Conservation (phyloP, 1,140 invertebrate genomes). For the Schlechtendalia chinensis region DNA sequence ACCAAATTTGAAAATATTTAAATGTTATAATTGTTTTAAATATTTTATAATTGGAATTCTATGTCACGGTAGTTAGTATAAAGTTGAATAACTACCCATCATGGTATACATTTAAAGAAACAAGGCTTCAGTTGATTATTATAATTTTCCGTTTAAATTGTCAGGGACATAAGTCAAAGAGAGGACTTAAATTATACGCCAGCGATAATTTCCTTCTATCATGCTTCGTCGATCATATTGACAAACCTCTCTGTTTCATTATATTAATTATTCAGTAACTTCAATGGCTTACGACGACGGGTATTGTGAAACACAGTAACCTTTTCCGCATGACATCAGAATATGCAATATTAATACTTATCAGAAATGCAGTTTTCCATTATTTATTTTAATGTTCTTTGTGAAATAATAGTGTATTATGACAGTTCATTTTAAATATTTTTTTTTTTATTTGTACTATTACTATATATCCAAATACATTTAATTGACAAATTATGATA, state of each 20-base stretch:
- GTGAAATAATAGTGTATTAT: too few species aligned
- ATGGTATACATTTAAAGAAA: not conserved
- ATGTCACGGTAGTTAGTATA: not conserved
- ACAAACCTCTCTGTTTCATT: conserved; percentile 33
- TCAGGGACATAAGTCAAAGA: not conserved
- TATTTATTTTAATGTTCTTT: not conserved
- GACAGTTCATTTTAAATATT: too few species aligned
- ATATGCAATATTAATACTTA: not conserved
- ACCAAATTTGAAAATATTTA: too few species aligned
- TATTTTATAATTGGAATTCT: too few species aligned
- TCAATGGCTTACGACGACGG: not conserved
- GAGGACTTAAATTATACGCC: not conserved
- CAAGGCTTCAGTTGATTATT: not conserved
- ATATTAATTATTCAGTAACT: conserved; percentile 21
- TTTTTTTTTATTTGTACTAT: too few species aligned
- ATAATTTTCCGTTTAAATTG: conserved; percentile 7
- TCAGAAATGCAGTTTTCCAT: not conserved
- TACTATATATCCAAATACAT: too few species aligned
- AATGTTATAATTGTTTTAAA: too few species aligned
- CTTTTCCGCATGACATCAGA: not conserved
- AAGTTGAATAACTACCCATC: not conserved
- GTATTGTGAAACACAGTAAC: not conserved
- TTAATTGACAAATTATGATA: too few species aligned
- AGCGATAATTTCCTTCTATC: conserved; percentile 23
- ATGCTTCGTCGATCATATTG: conserved; percentile 14